Base-by-base conservation (phyloP, 35 echinoderm and acorn worm genomes). In the Anneissia japonica region DNA sequence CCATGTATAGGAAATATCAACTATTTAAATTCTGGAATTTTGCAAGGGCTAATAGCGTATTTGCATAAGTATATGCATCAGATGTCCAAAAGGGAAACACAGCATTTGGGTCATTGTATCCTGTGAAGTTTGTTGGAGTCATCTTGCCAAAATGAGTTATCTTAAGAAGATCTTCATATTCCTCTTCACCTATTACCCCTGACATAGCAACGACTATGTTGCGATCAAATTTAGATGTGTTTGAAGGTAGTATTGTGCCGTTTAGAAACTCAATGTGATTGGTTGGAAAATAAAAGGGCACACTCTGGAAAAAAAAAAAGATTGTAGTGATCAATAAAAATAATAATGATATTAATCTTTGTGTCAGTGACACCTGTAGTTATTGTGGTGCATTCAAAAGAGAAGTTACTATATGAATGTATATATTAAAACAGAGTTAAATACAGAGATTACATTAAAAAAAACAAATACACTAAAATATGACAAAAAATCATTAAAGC, bases 11-110 rank as follows among this genome's bases (percentile, higher is more conserved):
- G n/a, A n/a, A n/a, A n/a, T n/a, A n/a, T n/a, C n/a, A n/a, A n/a
- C n/a, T n/a, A n/a, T 64, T 64, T 64, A 84, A 55, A 64, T 84
- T 84, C 11, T 34, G 38, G 64, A 84, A 84, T 72, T 84, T 40
- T 10, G 82, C 46, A 17, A 84, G 41, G 4, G 82, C 41, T 36
- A 84, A 64, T 23, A 84, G 29, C 51, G 17, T 55, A 33, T 46
- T 64, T 29, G 82, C 38, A 31, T 84, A 84, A 1, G 82, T 84
- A 45, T 84, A 84, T 23, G 82, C 38, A 46, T 46, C 45, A 5
- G 82, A 84, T 23, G 82, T 34, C 82, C 82, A 84, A 35, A 84
- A 84, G 0, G 82, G 82, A 35, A 84, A 84, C 0, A 64, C 17
- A 64, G 17, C 0, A 0, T 84, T 32, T 23, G 10, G 10, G 51